Evolutionary conservation across 2,113 vertebrate genomes (phyloP), one percentile per base, ranked within the genome.

Genomic region (Axis porcinus): DNA sequence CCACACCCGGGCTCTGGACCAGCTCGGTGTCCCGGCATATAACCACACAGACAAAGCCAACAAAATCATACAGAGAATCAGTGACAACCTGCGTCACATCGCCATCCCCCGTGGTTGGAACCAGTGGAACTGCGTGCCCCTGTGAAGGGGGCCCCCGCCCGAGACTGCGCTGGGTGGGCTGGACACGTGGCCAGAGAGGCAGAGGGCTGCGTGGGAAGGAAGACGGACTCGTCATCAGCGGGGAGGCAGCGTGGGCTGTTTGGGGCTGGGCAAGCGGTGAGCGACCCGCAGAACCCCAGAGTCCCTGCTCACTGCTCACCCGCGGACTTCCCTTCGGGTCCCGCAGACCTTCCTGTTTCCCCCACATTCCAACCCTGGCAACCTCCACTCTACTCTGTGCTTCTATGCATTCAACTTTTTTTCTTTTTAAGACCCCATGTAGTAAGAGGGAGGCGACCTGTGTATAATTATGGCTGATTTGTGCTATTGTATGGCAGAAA

Each of bases 101-200:
- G 8, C 30, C 64, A 27, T 97, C 64, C 94, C 96, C 47, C 93
- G 58, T 93, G 83, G 70, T 27, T 97, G 92, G 97, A 97, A 97
- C 74, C 96, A 98, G 86, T 97, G 97, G 89, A 52, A 25, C 3
- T 97, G 95, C 30, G 64, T 23, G 9, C 92, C 97, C 33, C 85
- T 93, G 81, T 90, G 52, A 92, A 19, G n/a, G 2, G 14, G 30
- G 40, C 9, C 88, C 40, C 12, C 28, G 9, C 27, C 16, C 2
- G 4, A 45, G 30, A 15, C 25, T 28, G 23, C 6, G 2, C 17
- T 30, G 2, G 15, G 8, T 21, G 1, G 19, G 33, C 17, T 57
- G 52, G 25, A 33, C 12, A 30, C 13, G 1, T 19, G 16, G 8
- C 76, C 50, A 9, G 11, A 64, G 7, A 40, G 28, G 19, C 23